A percentile compares a stretch with the other conserved stretches of the same genome.
Conservation (phyloP, 2,888 invertebrate genomes). For the Diadromus collaris region DNA sequence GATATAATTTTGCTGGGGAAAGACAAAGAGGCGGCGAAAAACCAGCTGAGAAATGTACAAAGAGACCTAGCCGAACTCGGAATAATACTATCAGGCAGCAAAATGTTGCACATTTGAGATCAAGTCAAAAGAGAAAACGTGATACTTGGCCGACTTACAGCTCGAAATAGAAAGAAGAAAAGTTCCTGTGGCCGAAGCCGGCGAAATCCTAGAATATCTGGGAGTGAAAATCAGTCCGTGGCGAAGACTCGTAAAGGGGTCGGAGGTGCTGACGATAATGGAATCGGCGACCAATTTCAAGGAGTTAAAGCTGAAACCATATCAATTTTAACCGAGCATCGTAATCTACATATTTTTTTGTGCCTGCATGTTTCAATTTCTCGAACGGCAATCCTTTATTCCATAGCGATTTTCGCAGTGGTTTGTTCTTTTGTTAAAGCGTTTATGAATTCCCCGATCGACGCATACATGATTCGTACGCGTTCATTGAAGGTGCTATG, state of each 20-base stretch:
- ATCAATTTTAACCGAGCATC: too few species aligned
- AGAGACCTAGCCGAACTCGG: not conserved
- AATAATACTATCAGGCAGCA: slow-evolving; percentile 41
- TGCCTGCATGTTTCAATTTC: too few species aligned
- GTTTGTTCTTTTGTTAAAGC: too few species aligned
- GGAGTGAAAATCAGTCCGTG: slow-evolving; percentile 27
- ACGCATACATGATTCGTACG: too few species aligned
- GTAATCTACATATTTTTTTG: too few species aligned
- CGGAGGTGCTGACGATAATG: not conserved
- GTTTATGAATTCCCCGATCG: too few species aligned
- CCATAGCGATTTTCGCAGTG: too few species aligned
- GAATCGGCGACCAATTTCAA: not conserved
- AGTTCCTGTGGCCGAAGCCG: not conserved
- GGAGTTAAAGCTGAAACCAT: slow-evolving; percentile 35
- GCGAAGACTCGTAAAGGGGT: slow-evolving; percentile 34
- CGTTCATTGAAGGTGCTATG: too few species aligned
- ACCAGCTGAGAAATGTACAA: not conserved
- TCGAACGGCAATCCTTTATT: too few species aligned
- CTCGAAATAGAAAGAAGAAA: not conserved
- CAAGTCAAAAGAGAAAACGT: not conserved
- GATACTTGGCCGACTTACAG: slow-evolving; percentile 35
- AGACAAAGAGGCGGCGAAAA: not conserved
- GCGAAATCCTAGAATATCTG: slow-evolving; percentile 12
- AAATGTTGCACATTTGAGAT: slow-evolving; percentile 56
- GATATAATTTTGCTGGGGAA: slow-evolving; percentile 52